These are phyloP conservation scores for Mycalesis mineus DNA, from an alignment of 2,888 invertebrate species.

Conservation along the genomic window DNA sequence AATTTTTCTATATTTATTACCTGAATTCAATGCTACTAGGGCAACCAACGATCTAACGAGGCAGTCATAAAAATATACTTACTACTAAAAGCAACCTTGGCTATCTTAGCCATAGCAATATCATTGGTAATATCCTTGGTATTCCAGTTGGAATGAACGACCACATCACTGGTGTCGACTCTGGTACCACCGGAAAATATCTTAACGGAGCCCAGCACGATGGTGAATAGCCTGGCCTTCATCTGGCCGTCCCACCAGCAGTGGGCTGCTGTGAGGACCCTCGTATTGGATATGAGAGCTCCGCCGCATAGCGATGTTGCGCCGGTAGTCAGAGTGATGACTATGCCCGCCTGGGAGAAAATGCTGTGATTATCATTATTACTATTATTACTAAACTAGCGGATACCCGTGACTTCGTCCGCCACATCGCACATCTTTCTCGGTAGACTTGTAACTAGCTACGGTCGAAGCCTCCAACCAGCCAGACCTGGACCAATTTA, in stretches of 20 bases:
- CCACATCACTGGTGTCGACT: slow-evolving; percentile 43
- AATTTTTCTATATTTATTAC: no score
- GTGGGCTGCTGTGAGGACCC: slow-evolving; percentile 63
- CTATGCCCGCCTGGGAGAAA: slow-evolving; percentile 65
- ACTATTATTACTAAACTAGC: no score
- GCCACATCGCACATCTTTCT: no score
- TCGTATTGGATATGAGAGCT: slow-evolving; percentile 50
- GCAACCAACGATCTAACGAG: neutral
- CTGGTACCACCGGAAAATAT: slow-evolving; percentile 63
- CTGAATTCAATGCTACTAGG: no score
- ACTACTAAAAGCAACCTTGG: slow-evolving; percentile 47
- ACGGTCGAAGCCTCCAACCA: no score
- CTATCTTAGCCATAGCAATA: slow-evolving; percentile 53
- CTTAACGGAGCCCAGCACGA: slow-evolving; percentile 58
- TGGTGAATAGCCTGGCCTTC: slow-evolving; percentile 50
- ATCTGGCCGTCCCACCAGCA: slow-evolving; percentile 65
- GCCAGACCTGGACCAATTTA: no score
- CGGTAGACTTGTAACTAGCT: no score
- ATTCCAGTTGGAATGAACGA: slow-evolving; percentile 54
- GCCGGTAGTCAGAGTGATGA: slow-evolving; percentile 48
- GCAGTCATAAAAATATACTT: slow-evolving; percentile 38
- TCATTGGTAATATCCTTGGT: slow-evolving; percentile 44
- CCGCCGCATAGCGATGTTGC: slow-evolving; percentile 63
- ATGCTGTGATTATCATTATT: no score
- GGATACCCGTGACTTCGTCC: no score